These are phyloP conservation scores for Bombus vancouverensis DNA, from an alignment of 1,140 invertebrate genomes.

Conservation along the genomic window DNA sequence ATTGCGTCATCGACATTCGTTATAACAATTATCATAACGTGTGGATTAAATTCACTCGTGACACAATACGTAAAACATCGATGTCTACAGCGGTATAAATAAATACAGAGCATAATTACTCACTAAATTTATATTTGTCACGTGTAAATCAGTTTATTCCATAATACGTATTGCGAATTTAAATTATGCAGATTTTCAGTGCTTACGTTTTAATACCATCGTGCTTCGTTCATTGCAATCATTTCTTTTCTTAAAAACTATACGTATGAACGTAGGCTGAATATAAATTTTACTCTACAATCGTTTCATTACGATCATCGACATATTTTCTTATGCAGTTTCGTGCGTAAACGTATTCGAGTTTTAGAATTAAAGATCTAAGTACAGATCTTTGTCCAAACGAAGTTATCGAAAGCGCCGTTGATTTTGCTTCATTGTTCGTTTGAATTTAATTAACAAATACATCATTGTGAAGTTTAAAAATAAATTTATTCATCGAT, in stretches of 20 bases:
- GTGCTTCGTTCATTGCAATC: not conserved
- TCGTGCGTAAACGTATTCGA: too few species aligned
- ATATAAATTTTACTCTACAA: not conserved
- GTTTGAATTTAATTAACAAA: not conserved
- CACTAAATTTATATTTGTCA: not conserved
- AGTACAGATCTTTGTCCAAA: not conserved
- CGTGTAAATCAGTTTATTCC: not conserved
- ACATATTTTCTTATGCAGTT: not conserved
- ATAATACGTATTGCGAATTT: too few species aligned
- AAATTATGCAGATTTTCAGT: not conserved
- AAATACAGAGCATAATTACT: not conserved
- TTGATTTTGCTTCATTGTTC: too few species aligned
- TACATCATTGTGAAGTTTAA: not conserved
- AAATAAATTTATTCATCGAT: not conserved
- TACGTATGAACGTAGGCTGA: not conserved
- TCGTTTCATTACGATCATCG: not conserved
- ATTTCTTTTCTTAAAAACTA: not conserved
- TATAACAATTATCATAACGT: constrained; percentile 39
- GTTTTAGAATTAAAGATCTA: not conserved
- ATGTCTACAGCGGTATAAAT: not conserved
- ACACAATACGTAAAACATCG: constrained; percentile 24
- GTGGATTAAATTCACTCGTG: constrained; percentile 29
- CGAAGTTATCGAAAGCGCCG: not conserved
- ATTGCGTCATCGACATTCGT: constrained; percentile 31
- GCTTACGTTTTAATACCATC: not conserved